Percentiles rank a stretch among this genome's conserved stretches.
Evolutionary conservation across 2,888 invertebrate genomes (phyloP).

Genomic region (Odontothrips loti): DNA sequence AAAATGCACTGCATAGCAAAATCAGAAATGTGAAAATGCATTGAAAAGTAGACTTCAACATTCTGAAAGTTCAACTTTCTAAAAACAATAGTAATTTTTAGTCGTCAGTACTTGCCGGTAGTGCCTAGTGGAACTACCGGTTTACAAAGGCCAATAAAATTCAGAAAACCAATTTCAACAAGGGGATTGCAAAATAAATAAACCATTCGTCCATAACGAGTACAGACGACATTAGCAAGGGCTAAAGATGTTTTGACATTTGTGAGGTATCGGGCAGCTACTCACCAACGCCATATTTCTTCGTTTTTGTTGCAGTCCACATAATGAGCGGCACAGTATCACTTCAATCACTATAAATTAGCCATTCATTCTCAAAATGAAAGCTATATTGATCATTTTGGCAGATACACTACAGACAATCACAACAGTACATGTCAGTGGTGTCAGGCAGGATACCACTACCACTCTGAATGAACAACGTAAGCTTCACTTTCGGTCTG

Average conservation of each 20-base stretch:
- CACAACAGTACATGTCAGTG: constrained; percentile 16
- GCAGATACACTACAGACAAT: constrained; percentile 16
- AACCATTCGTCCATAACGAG: constrained; percentile 38
- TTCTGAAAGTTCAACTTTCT: neutral
- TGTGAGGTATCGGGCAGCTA: constrained; percentile 38
- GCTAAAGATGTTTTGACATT: constrained; percentile 15
- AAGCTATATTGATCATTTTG: neutral
- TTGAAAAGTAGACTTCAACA: neutral
- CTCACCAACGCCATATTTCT: constrained; percentile 73
- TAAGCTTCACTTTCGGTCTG: neutral
- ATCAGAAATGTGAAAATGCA: constrained; percentile 16
- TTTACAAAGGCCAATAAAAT: neutral
- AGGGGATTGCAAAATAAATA: constrained; percentile 43
- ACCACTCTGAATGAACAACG: constrained; percentile 1
- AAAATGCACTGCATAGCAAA: no score
- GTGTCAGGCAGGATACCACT: neutral
- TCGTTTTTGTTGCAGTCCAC: constrained; percentile 70
- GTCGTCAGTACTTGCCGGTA: neutral
- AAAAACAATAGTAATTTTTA: neutral
- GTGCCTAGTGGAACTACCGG: neutral
- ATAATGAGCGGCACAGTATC: constrained; percentile 45
- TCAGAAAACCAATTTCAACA: neutral
- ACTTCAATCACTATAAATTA: neutral
- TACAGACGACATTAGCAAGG: constrained; percentile 32
- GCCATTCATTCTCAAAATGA: constrained; percentile 14